These are phyloP conservation scores for Varanus salvator DNA, from an alignment of 2,113 vertebrate genomes.

Conservation along the genomic window DNA sequence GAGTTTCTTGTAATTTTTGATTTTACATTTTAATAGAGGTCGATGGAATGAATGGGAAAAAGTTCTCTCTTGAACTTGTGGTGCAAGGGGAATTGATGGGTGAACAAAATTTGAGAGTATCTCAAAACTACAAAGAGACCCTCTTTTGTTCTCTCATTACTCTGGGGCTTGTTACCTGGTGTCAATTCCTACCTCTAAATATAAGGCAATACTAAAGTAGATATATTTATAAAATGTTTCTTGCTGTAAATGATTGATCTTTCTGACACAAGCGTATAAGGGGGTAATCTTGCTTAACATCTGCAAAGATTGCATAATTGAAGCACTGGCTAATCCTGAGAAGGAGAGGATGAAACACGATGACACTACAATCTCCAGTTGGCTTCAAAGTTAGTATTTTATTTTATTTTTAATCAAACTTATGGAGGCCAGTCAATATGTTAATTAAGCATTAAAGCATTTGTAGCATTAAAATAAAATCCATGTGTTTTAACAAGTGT, in stretches of 20 bases:
- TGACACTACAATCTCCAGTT: constrained; percentile 96
- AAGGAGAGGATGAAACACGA: constrained; percentile 99
- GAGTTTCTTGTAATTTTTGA: not conserved
- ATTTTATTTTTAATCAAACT: not conserved
- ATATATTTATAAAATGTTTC: not conserved
- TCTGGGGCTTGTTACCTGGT: not conserved
- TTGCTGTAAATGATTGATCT: not conserved
- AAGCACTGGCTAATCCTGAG: constrained; percentile 97
- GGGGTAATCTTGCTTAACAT: constrained; percentile 76
- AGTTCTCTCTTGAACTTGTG: not conserved
- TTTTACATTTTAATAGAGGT: not conserved
- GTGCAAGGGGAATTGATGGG: not conserved
- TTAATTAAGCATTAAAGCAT: not conserved
- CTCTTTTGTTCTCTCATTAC: not conserved
- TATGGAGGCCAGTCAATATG: not conserved
- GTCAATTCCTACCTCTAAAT: not conserved
- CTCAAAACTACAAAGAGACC: not conserved
- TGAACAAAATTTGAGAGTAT: not conserved
- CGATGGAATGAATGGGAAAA: not conserved
- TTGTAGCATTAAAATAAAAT: not conserved
- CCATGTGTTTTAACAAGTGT: not conserved
- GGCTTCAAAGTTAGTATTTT: constrained; percentile 94
- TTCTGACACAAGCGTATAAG: not conserved
- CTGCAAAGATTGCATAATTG: constrained; percentile 95
- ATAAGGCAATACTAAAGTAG: not conserved